A percentile compares a stretch with the other conserved stretches of the same genome.
These are phyloP conservation scores for Drosophila carrolli DNA, from an alignment of 1,140 invertebrate genomes.

Conservation along the genomic window DNA sequence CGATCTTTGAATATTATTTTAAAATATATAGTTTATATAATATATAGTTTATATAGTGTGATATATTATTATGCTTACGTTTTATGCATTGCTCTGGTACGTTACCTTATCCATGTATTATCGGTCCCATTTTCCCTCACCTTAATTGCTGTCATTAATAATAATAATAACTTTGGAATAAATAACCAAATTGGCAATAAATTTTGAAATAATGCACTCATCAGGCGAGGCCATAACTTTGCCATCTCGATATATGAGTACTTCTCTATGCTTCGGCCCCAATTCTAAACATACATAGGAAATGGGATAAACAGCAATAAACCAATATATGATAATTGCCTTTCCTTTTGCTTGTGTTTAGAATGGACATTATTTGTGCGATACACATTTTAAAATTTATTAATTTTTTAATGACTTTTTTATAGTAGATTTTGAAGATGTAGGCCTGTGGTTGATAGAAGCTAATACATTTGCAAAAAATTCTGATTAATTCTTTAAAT, in stretches of 20 bases:
- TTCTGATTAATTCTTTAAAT: too few relatives aligned
- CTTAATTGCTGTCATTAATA: conserved; percentile 4
- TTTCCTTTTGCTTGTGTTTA: not conserved
- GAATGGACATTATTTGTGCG: not conserved
- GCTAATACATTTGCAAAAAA: too few relatives aligned
- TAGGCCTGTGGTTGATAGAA: too few relatives aligned
- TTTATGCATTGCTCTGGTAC: not conserved
- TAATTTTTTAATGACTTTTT: not conserved
- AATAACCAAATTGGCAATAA: not conserved
- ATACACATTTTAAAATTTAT: not conserved
- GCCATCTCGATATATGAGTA: conserved; percentile 5
- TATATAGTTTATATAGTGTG: too few relatives aligned
- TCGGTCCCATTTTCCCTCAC: not conserved
- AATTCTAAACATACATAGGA: not conserved
- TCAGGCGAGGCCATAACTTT: conserved; percentile 12
- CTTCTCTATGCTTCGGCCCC: not conserved
- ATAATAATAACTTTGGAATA: conserved; percentile 3
- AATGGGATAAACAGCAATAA: conserved; percentile 3
- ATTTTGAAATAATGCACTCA: not conserved
- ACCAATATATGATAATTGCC: conserved; percentile 17
- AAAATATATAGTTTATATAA: too few relatives aligned
- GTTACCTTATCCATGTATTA: not conserved
- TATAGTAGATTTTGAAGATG: too few relatives aligned
- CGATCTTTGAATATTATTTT: not conserved
- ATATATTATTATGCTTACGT: too few relatives aligned